A percentile compares a stretch with the other conserved stretches of the same genome.
These are phyloP conservation scores for Porphyrio hochstetteri DNA, from an alignment of 2,113 vertebrate species.

Conservation along the genomic window DNA sequence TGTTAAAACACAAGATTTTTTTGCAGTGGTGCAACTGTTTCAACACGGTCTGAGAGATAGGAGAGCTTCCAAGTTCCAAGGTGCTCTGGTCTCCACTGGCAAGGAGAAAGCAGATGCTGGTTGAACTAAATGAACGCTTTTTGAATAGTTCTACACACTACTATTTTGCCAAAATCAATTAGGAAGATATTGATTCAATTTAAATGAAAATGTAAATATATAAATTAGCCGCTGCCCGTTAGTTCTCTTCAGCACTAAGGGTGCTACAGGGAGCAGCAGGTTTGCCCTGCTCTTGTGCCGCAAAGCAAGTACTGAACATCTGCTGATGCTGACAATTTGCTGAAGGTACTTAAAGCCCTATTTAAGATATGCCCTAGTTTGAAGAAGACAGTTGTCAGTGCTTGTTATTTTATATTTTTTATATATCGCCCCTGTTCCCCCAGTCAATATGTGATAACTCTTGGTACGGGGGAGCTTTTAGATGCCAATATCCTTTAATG, in stretches of 20 bases:
- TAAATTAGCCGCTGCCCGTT: background rate
- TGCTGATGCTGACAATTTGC: constrained; percentile 15
- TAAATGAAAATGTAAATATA: background rate
- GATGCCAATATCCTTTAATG: constrained; percentile 36
- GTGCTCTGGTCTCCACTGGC: fast-evolving
- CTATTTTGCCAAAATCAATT: background rate
- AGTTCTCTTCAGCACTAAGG: background rate
- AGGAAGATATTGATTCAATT: background rate
- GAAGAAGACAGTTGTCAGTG: constrained; percentile 20
- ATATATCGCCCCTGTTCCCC: background rate
- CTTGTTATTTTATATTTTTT: background rate
- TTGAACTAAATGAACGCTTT: background rate
- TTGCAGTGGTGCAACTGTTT: background rate
- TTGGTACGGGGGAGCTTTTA: background rate
- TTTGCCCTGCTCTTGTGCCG: background rate
- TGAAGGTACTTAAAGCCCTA: constrained; percentile 31
- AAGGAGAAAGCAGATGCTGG: background rate
- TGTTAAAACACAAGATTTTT: background rate
- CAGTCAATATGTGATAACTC: constrained; percentile 29
- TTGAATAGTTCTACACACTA: background rate
- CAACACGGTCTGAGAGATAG: background rate
- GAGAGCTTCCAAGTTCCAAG: background rate
- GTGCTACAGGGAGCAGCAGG: background rate
- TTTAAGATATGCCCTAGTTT: constrained; percentile 26
- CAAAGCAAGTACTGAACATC: background rate